Evolutionary conservation across 2,797 vertebrate genomes (phyloP), one percentile per base, ranked within the genome.

Genomic region (Megalops cyprinoides): DNA sequence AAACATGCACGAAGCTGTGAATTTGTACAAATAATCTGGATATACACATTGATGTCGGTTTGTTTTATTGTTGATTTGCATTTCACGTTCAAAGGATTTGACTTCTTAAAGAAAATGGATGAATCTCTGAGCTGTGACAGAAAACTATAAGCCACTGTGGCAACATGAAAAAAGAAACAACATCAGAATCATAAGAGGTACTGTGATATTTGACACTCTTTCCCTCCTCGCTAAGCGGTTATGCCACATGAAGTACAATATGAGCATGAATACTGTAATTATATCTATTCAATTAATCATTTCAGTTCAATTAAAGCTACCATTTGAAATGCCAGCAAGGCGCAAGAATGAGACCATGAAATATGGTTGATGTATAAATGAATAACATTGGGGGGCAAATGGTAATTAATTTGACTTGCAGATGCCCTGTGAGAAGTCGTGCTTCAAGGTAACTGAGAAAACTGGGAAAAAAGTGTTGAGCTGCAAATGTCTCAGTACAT

Each of bases 401-500:
- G 37, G 31, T 39, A 78, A 82, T 49, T 44, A 75, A 31, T 23
- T 39, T 58, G 34, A 74, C 65, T 37, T 53, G 49, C 80, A 56
- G 75, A 77, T 37, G n/a, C 55, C 18, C 60, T n/a, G 39, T 39
- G 39, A 74, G 23, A 79, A 56, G 37, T 46, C 15, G 25, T 79
- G 69, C 73, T 74, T 56, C 42, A 18, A 62, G 76, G 37, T 31
- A 46, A 74, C 12, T 58, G 34, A 42, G 55, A 49, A 25, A 48
- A 39, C 9, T 18, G 39, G 18, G 60, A 39, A 39, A 28, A 75
- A 46, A 23, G 56, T 10, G 42, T 56, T 62, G 18, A 62, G 53
- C 67, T 55, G 53, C 51, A 82, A 60, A 82, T 82, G 28, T 79
- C 60, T 69, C 9, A 53, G 34, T 73, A 73, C 18, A n/a, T 80